Evolutionary conservation across 1,140 invertebrate genomes (phyloP).

Genomic region (Lepidurus packardi): DNA sequence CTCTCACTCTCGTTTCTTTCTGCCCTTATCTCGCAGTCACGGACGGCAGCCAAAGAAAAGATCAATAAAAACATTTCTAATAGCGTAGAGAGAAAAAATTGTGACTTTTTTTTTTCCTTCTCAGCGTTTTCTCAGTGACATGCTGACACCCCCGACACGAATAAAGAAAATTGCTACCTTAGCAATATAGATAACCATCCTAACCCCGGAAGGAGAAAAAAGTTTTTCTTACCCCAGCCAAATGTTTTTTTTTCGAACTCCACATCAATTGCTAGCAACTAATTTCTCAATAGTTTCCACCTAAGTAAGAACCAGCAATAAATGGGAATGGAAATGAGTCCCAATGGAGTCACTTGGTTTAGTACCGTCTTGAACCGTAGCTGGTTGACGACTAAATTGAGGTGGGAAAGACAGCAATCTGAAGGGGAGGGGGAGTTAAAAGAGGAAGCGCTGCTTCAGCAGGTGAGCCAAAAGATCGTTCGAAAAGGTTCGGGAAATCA

Average conservation of each 20-base stretch:
- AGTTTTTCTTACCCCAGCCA: neutral
- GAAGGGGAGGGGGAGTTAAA: neutral
- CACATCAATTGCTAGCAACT: neutral
- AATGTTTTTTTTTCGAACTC: neutral
- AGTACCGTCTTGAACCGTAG: slow-evolving; percentile 21
- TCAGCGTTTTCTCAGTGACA: neutral
- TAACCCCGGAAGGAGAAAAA: neutral
- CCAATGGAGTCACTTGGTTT: neutral
- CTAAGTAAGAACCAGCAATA: neutral
- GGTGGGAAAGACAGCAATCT: slow-evolving; percentile 3
- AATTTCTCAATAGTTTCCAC: neutral
- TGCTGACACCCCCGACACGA: neutral
- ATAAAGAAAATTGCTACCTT: neutral
- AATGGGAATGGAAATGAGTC: neutral
- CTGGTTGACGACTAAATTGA: slow-evolving; percentile 21
- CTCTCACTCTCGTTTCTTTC: neutral
- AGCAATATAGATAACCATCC: too few relatives aligned
- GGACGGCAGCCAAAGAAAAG: neutral
- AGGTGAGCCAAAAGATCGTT: neutral
- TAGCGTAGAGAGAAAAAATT: neutral
- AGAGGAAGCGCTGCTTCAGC: neutral
- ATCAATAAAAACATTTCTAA: neutral
- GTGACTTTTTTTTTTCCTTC: neutral
- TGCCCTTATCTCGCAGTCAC: neutral
- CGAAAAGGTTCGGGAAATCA: neutral